A percentile compares a stretch with the other conserved stretches of the same genome.
These are phyloP conservation scores for Drosophila meridiana DNA, from an alignment of 2,888 invertebrate genomes.

Conservation along the genomic window DNA sequence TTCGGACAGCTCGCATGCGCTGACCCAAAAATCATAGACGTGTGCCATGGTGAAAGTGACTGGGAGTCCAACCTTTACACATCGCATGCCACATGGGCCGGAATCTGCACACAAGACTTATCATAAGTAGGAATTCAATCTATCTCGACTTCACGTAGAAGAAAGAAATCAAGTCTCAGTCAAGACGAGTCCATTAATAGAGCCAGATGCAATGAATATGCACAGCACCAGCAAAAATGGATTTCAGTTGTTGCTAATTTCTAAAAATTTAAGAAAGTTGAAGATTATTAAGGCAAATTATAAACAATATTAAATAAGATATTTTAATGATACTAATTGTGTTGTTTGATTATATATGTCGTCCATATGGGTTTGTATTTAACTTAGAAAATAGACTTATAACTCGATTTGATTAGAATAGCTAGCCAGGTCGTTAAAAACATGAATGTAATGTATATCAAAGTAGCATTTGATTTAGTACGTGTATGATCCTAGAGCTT, in stretches of 20 bases:
- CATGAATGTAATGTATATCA: not conserved
- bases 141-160: conserved; percentile 87
- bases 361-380: not conserved
- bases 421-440: not conserved
- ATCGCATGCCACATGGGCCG: conserved; percentile 39
- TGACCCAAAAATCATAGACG: not conserved
- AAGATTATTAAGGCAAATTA: not conserved
- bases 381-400: not conserved
- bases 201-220: not conserved
- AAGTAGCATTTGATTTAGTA: conserved; percentile 15
- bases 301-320: not conserved
- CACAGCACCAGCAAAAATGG: not conserved
- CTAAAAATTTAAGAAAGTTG: not conserved
- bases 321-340: not conserved
- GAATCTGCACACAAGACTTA: conserved; percentile 87
- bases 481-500: not conserved
- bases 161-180: too few relatives aligned
- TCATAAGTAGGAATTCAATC: conserved; percentile 85
- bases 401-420: not conserved
- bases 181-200: not conserved
- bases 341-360: not conserved
- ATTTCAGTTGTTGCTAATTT: not conserved
- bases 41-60: not conserved
- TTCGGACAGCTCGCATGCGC: not conserved
- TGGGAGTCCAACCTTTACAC: conserved; percentile 18